Percentiles rank a stretch among this genome's conserved stretches.
Evolutionary conservation across 2,797 vertebrate genomes (phyloP).

Genomic region (Podargus strigoides): DNA sequence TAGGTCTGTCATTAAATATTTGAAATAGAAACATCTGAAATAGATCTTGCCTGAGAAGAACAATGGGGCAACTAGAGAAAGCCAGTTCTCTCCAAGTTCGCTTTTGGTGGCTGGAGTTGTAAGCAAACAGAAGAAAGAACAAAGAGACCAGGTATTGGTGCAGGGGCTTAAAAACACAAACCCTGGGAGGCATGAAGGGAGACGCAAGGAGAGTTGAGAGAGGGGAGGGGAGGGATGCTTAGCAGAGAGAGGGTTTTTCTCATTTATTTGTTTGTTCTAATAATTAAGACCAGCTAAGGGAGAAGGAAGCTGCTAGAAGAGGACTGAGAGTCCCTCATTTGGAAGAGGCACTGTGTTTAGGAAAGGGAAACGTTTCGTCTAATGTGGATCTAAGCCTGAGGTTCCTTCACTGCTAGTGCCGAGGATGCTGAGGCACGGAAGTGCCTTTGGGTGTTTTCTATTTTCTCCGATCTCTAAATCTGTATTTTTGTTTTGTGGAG

Average conservation of each 20-base stretch:
- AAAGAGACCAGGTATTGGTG: neutral
- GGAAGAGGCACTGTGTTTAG: neutral
- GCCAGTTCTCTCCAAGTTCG: slow-evolving; percentile 53
- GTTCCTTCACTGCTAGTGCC: neutral
- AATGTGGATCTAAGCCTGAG: fast-evolving
- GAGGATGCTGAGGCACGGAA: neutral
- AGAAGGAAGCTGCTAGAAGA: neutral
- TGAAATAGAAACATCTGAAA: slow-evolving; percentile 69
- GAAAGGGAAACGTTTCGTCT: neutral
- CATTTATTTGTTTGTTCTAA: neutral
- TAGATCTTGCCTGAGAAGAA: slow-evolving; percentile 62
- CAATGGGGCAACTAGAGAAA: slow-evolving; percentile 60
- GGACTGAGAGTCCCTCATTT: neutral
- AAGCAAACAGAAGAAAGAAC: neutral
- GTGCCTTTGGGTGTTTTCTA: neutral
- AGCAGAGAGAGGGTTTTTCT: neutral
- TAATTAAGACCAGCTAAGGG: neutral
- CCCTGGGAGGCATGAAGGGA: neutral
- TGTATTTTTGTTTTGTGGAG: neutral
- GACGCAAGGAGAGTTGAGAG: neutral
- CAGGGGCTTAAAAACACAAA: neutral
- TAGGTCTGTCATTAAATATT: slow-evolving; percentile 69
- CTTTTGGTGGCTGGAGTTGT: slow-evolving; percentile 5
- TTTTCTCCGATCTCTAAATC: neutral
- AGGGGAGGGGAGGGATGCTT: neutral